These are phyloP conservation scores for Neoscelio sp. DNA, from an alignment of 2,888 invertebrate species.

Conservation along the genomic window DNA sequence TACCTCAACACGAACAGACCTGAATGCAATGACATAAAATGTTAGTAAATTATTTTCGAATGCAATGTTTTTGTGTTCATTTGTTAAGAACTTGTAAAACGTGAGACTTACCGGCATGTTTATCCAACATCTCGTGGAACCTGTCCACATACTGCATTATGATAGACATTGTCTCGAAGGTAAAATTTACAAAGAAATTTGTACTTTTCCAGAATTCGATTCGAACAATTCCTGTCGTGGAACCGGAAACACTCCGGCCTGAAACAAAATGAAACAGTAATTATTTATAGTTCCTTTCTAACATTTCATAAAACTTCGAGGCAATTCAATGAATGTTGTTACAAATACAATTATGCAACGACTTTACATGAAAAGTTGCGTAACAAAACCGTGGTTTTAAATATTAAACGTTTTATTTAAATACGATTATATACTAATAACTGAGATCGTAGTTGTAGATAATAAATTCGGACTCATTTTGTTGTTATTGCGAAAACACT, in stretches of 20 bases:
- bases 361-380: constrained; percentile 49
- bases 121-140: constrained; percentile 92
- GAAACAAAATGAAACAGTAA: constrained; percentile 56
- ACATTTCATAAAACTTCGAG: constrained; percentile 4
- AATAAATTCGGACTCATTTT: too few species aligned
- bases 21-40: constrained; percentile 28
- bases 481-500: too few species aligned
- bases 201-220: constrained; percentile 63
- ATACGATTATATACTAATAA: constrained; percentile 14
- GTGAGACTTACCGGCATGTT: constrained; percentile 88
- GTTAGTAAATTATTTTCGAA: constrained; percentile 18
- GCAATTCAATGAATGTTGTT: constrained; percentile 37
- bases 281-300: constrained; percentile 3
- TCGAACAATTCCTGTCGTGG: constrained; percentile 56
- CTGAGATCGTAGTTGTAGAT: constrained; percentile 19
- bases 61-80: too few species aligned
- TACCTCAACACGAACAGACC: constrained; percentile 45
- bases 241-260: constrained; percentile 71
- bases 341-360: constrained; percentile 57
- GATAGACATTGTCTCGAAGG: constrained; percentile 87
- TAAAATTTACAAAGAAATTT: constrained; percentile 58
- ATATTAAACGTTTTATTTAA: constrained; percentile 45
- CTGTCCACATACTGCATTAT: constrained; percentile 91
- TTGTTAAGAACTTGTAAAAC: too few species aligned
- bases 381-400: constrained; percentile 36